phyloP scores from a whole-genome alignment of 2,113 vertebrate species.

The Crotalus viridis region DNA sequence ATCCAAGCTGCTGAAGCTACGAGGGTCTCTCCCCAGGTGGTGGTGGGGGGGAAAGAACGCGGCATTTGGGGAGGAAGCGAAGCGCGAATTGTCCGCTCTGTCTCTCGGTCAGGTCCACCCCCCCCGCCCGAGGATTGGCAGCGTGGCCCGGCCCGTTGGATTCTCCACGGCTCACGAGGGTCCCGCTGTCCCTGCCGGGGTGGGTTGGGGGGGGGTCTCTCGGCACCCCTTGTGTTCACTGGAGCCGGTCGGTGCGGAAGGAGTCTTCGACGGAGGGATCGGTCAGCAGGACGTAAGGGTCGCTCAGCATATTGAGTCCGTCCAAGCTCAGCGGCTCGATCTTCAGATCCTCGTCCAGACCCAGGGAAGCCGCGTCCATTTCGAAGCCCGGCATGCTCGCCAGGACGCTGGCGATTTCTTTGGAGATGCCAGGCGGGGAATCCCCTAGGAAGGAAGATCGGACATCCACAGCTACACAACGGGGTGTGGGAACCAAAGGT shows the following conservation, averaged over 20 bases:
- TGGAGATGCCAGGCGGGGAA: constrained; percentile 82
- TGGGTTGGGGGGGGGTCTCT: neutral
- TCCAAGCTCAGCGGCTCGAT: constrained; percentile 86
- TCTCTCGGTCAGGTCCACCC: constrained; percentile 13
- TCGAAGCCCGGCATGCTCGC: constrained; percentile 89
- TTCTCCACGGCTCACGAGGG: neutral
- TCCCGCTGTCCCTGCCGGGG: neutral
- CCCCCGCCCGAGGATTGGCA: neutral
- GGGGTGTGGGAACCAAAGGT: fast-evolving
- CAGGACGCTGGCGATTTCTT: constrained; percentile 86
- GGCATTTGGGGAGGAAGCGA: neutral
- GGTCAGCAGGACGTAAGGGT: constrained; percentile 85
- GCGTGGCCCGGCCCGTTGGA: neutral
- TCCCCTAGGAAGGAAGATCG: constrained; percentile 66
- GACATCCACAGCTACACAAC: neutral
- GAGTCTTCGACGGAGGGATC: constrained; percentile 90
- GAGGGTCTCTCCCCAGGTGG: neutral
- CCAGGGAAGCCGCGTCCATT: constrained; percentile 71
- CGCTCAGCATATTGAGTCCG: constrained; percentile 80
- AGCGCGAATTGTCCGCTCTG: neutral
- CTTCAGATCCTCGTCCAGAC: constrained; percentile 78
- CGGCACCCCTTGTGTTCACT: constrained; percentile 65
- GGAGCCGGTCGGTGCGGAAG: constrained; percentile 86
- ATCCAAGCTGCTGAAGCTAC: neutral
- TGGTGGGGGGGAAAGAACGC: neutral